Percentiles rank a stretch among this genome's conserved stretches.
Evolutionary conservation across 2,797 vertebrate species (phyloP).

Genomic region (Silurus aristotelis): DNA sequence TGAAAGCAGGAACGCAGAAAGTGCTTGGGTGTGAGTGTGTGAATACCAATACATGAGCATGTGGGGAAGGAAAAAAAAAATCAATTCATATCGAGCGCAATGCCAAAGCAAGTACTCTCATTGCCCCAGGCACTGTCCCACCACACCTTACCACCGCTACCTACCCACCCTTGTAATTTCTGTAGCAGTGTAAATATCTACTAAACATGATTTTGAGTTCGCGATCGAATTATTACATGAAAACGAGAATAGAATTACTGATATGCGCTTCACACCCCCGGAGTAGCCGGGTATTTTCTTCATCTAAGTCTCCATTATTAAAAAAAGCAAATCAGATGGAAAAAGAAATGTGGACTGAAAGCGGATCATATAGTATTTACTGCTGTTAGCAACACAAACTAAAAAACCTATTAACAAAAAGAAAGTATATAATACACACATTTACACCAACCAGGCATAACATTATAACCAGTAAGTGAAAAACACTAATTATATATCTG

Average conservation of each 20-base stretch:
- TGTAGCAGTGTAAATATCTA: neutral
- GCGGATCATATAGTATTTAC: neutral
- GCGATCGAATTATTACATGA: neutral
- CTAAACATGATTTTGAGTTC: neutral
- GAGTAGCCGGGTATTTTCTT: no score
- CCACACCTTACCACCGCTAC: neutral
- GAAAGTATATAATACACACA: neutral
- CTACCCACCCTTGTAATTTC: neutral
- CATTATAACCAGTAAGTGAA: no score
- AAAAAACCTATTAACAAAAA: neutral
- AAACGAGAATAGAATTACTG: neutral
- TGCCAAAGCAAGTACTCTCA: neutral
- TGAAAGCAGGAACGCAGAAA: slow-evolving; percentile 12
- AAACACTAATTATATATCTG: no score
- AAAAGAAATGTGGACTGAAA: neutral
- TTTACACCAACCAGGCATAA: no score
- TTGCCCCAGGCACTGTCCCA: neutral
- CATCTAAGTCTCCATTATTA: neutral
- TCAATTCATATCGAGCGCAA: neutral
- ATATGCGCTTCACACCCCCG: neutral
- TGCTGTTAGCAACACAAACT: neutral
- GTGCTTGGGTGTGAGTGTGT: slow-evolving; percentile 9
- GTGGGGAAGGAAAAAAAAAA: neutral
- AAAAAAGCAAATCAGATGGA: neutral
- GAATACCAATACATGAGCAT: slow-evolving; percentile 12